Evolutionary conservation across 2,113 vertebrate species (phyloP).

Genomic region (Gymnarchus niloticus): DNA sequence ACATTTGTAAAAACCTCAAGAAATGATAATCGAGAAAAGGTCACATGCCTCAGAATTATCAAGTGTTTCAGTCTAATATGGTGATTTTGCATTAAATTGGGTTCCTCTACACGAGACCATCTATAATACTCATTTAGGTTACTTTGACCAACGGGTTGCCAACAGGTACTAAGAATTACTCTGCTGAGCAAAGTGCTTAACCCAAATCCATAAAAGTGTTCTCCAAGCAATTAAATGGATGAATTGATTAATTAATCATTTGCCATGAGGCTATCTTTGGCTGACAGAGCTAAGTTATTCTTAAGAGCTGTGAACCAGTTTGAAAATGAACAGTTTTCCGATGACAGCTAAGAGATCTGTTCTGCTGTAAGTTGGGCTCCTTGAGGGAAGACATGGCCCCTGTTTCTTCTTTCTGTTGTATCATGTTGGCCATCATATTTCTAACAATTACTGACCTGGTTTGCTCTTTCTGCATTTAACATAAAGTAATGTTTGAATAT

Average conservation of each 20-base stretch:
- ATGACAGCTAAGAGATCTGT: neutral
- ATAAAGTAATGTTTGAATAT: neutral
- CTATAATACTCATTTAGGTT: neutral
- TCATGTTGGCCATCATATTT: neutral
- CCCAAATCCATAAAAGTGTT: constrained; percentile 1
- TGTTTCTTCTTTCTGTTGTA: neutral
- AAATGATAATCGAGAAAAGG: neutral
- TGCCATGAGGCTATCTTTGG: neutral
- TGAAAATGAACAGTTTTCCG: neutral
- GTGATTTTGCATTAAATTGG: neutral
- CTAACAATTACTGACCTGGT: neutral
- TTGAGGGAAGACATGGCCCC: neutral
- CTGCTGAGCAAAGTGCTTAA: neutral
- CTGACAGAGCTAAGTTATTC: neutral
- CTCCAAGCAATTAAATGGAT: neutral
- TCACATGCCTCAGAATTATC: neutral
- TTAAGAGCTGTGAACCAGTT: neutral
- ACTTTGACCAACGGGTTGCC: neutral
- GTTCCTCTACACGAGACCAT: neutral
- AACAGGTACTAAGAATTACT: neutral
- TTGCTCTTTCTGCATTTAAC: neutral
- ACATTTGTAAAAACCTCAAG: neutral
- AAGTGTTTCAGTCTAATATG: neutral
- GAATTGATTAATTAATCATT: constrained; percentile 7
- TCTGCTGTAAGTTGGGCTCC: neutral